Conservation (phyloP, 2,113 vertebrate genomes). For the Cettia cetti region DNA sequence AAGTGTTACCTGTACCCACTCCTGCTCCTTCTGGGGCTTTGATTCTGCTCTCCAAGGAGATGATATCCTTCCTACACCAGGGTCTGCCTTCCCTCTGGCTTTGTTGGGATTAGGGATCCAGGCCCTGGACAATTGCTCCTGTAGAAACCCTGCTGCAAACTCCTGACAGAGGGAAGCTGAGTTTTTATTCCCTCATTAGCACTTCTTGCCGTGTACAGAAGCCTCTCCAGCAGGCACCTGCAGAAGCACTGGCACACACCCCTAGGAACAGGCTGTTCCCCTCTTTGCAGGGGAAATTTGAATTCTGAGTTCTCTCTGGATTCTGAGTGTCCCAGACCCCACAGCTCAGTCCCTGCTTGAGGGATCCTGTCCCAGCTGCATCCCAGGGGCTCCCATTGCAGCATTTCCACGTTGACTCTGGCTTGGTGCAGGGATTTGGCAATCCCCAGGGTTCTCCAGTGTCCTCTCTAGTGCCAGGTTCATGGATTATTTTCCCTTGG, state of each 20-base stretch:
- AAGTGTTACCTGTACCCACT: background rate
- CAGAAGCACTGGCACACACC: background rate
- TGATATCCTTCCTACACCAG: background rate
- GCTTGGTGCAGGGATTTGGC: background rate
- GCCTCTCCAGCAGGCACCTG: background rate
- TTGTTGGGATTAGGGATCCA: background rate
- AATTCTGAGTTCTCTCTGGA: background rate
- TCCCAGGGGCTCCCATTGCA: background rate
- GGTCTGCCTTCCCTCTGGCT: background rate
- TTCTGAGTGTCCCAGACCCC: background rate
- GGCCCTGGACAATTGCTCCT: background rate
- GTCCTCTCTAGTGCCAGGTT: background rate
- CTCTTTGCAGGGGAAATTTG: background rate
- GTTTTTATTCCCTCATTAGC: background rate
- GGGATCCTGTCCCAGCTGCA: background rate
- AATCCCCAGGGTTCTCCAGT: background rate
- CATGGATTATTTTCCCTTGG: background rate
- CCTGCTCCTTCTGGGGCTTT: background rate
- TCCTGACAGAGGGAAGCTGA: background rate
- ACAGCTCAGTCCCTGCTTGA: background rate
- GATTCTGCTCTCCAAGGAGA: background rate
- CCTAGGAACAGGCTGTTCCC: background rate
- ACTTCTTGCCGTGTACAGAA: background rate
- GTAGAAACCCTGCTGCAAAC: background rate
- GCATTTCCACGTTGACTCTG: background rate